Percentiles rank a stretch among this genome's conserved stretches.
Conservation (phyloP, 1,140 invertebrate species). For the Drosophila neocordata region DNA sequence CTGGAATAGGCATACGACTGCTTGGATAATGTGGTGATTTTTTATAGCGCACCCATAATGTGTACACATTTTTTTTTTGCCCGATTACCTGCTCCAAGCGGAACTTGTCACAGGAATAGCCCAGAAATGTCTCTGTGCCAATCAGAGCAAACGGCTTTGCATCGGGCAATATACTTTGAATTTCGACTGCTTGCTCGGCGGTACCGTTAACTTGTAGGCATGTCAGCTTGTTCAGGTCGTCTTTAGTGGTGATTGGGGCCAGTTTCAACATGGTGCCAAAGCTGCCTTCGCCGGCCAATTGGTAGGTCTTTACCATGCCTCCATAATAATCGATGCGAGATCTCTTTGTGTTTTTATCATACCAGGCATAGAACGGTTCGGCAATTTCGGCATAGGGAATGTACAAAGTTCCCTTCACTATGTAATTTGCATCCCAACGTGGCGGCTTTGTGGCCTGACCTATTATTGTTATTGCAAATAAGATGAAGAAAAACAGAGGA, state of each 20-base stretch:
- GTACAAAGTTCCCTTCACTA: constrained; percentile 88
- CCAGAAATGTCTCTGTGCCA: constrained; percentile 87
- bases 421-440: constrained; percentile 88
- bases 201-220: constrained; percentile 95
- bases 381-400: constrained; percentile 97
- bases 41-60: constrained; percentile 91
- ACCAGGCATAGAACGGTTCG: constrained; percentile 95
- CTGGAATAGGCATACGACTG: constrained; percentile 85
- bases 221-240: constrained; percentile 87
- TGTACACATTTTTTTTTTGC: constrained; percentile 94
- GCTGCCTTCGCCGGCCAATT: constrained; percentile 86
- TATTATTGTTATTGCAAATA: constrained; percentile 14
- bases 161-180: constrained; percentile 93
- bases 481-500: constrained; percentile 24
- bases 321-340: constrained; percentile 98
- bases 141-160: constrained; percentile 88
- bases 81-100: constrained; percentile 86
- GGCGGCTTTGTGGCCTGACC: constrained; percentile 83
- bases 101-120: constrained; percentile 90
- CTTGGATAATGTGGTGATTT: constrained; percentile 83
- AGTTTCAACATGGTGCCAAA: constrained; percentile 93
- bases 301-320: constrained; percentile 95
- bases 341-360: constrained; percentile 87
- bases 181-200: constrained; percentile 84
- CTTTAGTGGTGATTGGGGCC: constrained; percentile 92